These are phyloP conservation scores for Oligia fasciuncula DNA, from an alignment of 2,888 invertebrate species.

Conservation along the genomic window DNA sequence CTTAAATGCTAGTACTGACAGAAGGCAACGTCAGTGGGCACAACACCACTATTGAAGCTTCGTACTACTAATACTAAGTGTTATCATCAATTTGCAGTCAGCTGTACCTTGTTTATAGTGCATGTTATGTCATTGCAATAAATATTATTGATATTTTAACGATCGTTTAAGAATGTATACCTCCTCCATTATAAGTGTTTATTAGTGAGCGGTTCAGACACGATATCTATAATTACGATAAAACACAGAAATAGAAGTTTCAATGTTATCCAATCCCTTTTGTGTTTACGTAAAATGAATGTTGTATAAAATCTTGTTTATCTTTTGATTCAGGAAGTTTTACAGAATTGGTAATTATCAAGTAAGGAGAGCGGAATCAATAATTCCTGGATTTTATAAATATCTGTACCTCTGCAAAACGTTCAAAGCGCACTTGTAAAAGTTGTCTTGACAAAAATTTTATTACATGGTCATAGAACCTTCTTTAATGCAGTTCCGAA, in stretches of 20 bases:
- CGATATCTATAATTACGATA: not conserved
- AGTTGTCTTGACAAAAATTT: not conserved
- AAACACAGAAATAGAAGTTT: slow-evolving; percentile 1
- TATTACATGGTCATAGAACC: not conserved
- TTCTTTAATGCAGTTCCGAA: not conserved
- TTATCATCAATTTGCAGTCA: not conserved
- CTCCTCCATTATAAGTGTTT: not conserved
- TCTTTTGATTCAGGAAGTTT: slow-evolving; percentile 33
- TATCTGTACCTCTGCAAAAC: not conserved
- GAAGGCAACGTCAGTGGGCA: not conserved
- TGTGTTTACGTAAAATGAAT: not conserved
- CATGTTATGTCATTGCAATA: not conserved
- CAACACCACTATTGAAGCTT: not conserved
- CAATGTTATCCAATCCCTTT: slow-evolving; percentile 55
- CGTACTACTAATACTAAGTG: not conserved
- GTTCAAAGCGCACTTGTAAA: not conserved
- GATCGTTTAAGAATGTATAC: not conserved
- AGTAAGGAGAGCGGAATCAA: not conserved
- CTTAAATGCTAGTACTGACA: not conserved
- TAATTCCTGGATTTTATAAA: not conserved
- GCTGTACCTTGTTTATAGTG: not conserved
- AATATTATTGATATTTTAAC: not conserved
- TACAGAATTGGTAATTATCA: slow-evolving; percentile 9
- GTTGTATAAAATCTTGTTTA: slow-evolving; percentile 28
- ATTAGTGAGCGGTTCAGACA: not conserved